Evolutionary conservation across 2,797 vertebrate genomes (phyloP).

Genomic region (Hemitrygon akajei): DNA sequence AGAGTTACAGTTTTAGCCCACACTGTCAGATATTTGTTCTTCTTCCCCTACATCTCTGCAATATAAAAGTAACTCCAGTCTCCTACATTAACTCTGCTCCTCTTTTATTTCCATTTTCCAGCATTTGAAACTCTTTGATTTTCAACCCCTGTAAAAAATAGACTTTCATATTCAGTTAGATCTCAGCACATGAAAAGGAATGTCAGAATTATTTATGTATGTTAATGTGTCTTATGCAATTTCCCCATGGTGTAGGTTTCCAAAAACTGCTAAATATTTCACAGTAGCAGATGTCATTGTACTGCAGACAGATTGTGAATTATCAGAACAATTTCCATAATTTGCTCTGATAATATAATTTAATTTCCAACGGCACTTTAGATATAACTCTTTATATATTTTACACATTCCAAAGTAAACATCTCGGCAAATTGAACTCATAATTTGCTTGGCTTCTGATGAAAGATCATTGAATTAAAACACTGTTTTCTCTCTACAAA

Average conservation of each 20-base stretch:
- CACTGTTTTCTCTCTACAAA: no score
- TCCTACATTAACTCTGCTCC: no score
- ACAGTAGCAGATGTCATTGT: background rate
- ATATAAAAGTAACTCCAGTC: no score
- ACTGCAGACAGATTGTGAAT: background rate
- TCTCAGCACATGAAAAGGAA: background rate
- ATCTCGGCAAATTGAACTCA: background rate
- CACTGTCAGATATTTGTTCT: no score
- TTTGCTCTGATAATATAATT: background rate
- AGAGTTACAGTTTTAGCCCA: no score
- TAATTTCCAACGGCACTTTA: background rate
- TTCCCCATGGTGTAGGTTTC: background rate
- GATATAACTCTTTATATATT: background rate
- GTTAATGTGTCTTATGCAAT: background rate
- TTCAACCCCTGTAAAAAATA: background rate
- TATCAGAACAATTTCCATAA: slow-evolving; percentile 1
- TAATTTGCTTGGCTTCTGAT: background rate
- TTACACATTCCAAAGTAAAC: background rate
- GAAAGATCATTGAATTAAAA: no score
- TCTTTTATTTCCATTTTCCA: no score
- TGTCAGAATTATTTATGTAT: slow-evolving; percentile 4
- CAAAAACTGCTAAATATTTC: background rate
- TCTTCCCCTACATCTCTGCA: no score
- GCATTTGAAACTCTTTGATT: no score
- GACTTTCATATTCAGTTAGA: slow-evolving; percentile 15